Evolutionary conservation across 1,140 invertebrate genomes (phyloP), one percentile per base, ranked within the genome.

Genomic region (Drosophila truncata): DNA sequence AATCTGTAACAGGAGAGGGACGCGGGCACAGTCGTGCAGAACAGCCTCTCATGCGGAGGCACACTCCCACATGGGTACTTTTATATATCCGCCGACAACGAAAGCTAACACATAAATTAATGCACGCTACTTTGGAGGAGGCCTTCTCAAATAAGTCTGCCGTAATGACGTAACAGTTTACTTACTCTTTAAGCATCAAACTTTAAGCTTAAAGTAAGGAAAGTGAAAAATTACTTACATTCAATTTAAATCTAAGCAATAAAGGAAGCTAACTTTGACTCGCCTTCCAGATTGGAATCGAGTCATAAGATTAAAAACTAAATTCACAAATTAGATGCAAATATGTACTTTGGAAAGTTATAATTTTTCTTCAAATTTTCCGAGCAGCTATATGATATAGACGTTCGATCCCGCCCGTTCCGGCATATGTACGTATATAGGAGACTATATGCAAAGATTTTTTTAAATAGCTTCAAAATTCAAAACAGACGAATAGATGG

Each of bases 101-200:
- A 65, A 67, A 42, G 42, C 65, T 35, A 65, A 67, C 33, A 54
- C 44, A 76, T 66, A 67, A 66, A 60, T 64, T 64, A 78, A 78
- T 63, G 66, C 42, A 41, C 44, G 52, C 42, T 77, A 37, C 74
- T 78, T 63, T 57, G 27, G 33, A 31, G 25, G 37, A 37, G 29
- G 65, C 65, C 23, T 58, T 31, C 44, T 58, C 59, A 63, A 71
- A 67, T 49, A 52, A 75, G 47, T 44, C 35, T 54, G 66, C 46
- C 46, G 20, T 52, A 67, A 67, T 69, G 66, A 69, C 66, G 63
- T 37, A 67, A 42, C 50, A 47, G 66, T 71, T 59, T 58, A 39
- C 50, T 33, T 35, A 10, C 31, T 54, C 18, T 54, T 54, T 54
- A 23, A 35, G 42, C 42, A 20, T 42, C 7, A 4, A 23, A 35